A percentile compares a stretch with the other conserved stretches of the same genome.
Conservation (phyloP, 92 coral and sea anemone species). For the Porites cylindrica region DNA sequence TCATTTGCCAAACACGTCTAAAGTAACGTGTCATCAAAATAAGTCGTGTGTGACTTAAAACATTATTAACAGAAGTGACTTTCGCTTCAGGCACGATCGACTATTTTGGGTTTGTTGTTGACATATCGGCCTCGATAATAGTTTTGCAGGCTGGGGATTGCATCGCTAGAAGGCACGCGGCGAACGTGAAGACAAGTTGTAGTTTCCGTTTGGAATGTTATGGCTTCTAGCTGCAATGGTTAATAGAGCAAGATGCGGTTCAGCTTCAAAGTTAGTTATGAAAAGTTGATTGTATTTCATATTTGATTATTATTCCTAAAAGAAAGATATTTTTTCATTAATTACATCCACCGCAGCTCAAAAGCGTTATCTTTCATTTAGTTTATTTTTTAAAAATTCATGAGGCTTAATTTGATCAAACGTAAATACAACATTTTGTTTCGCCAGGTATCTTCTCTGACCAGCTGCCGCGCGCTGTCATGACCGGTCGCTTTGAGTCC, state of each 20-base stretch:
- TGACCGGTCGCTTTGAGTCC: not conserved
- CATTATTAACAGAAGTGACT: not conserved
- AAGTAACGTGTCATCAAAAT: slow-evolving; percentile 17
- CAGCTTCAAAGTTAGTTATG: not conserved
- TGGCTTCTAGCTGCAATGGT: not conserved
- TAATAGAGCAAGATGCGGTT: not conserved
- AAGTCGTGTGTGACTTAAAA: slow-evolving; percentile 22
- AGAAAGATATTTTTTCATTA: slow-evolving; percentile 14
- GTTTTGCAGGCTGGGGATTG: slow-evolving; percentile 8
- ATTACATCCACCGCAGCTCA: slow-evolving; percentile 6
- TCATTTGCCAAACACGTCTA: slow-evolving; percentile 30
- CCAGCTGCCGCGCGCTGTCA: not conserved
- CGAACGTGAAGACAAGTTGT: not conserved
- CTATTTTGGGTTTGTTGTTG: slow-evolving; percentile 23
- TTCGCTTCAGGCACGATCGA: not conserved
- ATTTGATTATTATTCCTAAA: not conserved
- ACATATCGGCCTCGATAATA: slow-evolving; percentile 35
- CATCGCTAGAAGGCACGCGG: not conserved
- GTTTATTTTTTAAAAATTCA: slow-evolving; percentile 26
- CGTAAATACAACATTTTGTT: slow-evolving; percentile 27
- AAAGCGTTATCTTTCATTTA: slow-evolving; percentile 26
- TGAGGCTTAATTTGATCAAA: slow-evolving; percentile 32
- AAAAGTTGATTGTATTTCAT: not conserved
- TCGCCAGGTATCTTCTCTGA: not conserved
- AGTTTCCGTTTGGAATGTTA: not conserved